phyloP scores from a whole-genome alignment of 2,113 vertebrate genomes.

The Candoia aspera region DNA sequence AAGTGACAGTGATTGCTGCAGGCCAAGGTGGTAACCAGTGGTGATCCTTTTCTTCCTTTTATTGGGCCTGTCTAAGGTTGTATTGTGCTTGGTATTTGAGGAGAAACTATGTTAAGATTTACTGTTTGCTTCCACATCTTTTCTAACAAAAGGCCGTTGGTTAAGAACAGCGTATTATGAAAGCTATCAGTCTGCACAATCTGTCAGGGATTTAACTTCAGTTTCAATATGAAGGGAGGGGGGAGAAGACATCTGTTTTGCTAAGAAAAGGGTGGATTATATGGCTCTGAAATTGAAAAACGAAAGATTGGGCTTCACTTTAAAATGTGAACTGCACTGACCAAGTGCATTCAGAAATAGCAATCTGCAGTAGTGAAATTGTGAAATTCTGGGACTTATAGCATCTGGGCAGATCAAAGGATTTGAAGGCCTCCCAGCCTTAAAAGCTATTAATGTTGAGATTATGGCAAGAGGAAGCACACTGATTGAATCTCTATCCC shows the following conservation, averaged over 20 bases:
- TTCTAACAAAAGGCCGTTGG: neutral
- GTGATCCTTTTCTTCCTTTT: neutral
- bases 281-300: neutral
- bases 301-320: neutral
- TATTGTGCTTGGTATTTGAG: neutral
- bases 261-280: neutral
- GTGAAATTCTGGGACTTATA: neutral
- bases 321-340: neutral
- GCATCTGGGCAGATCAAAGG: constrained; percentile 8
- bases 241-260: neutral
- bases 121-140: neutral
- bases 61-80: neutral
- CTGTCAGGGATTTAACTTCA: neutral
- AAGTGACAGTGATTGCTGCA: neutral
- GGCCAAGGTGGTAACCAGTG: neutral
- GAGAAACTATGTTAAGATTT: neutral
- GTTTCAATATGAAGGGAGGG: neutral
- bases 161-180: neutral
- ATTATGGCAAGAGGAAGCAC: neutral
- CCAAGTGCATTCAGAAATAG: neutral
- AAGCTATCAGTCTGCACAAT: neutral
- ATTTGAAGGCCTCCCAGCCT: constrained; percentile 20
- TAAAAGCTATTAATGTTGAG: constrained; percentile 34
- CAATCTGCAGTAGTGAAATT: constrained; percentile 17
- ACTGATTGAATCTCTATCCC: constrained; percentile 20